Conservation (phyloP, 2,113 vertebrate species). For the Ariopsis seemanni region DNA sequence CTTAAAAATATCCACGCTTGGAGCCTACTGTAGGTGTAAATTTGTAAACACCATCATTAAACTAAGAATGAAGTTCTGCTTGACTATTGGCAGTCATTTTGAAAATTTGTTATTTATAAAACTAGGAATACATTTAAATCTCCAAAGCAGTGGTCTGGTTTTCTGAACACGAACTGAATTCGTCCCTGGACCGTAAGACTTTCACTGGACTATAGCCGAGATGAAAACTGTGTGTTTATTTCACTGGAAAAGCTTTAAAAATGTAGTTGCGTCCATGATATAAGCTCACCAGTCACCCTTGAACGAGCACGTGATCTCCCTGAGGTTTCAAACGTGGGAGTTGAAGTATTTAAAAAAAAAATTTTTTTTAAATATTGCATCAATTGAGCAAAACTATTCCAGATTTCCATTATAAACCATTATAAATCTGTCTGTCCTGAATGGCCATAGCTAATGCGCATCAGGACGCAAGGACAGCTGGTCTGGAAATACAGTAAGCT, state of each 20-base stretch:
- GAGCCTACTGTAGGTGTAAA: too few species aligned
- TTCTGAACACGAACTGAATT: not conserved
- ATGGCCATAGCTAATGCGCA: not conserved
- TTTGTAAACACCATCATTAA: too few species aligned
- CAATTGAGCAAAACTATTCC: conserved; percentile 14
- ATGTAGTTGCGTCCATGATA: conserved; percentile 3
- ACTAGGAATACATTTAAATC: too few species aligned
- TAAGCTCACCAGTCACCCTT: not conserved
- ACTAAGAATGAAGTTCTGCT: too few species aligned
- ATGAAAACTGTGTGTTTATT: not conserved
- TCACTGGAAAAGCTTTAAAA: not conserved
- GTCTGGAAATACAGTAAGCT: not conserved
- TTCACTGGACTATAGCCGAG: not conserved
- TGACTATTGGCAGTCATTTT: too few species aligned
- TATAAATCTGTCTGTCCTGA: conserved; percentile 1
- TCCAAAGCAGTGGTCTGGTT: not conserved
- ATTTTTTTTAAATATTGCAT: not conserved
- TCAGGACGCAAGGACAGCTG: not conserved
- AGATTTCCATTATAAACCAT: conserved; percentile 32
- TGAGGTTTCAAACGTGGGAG: not conserved
- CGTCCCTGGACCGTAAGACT: not conserved
- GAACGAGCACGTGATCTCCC: not conserved
- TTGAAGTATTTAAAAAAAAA: not conserved
- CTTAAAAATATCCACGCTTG: too few species aligned
- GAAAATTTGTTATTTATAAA: too few species aligned